Base-by-base conservation (phyloP, 2,113 vertebrate species). In the Oreochromis spilurus region DNA sequence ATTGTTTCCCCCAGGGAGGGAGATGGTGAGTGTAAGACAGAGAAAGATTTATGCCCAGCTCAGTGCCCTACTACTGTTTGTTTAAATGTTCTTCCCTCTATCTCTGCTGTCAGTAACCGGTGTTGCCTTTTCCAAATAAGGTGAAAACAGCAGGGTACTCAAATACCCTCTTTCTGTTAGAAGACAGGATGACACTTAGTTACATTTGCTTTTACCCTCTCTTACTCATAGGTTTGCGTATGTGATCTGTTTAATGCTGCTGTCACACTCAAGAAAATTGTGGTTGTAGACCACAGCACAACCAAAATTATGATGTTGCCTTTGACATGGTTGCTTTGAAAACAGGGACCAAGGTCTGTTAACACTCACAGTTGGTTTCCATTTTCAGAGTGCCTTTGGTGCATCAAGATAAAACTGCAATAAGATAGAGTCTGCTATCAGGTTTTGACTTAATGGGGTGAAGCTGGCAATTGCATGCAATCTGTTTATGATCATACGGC, bases 61-160 rank as follows among this genome's bases (percentile, higher is more conserved):
- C 50, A 83, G 87, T 77, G 67, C 70, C 77, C 82, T 14, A 40
- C 60, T 84, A 81, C 82, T 87, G 88, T 90, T 89, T 92, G 82
- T 90, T 90, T 84, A 84, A 81, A 87, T 79, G 29, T 84, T 26
- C 40, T 84, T 72, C 60, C 3, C 54, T 53, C 50, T 79, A 29
- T 86, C 81, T 75, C 72, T 16, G 24, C 2, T 88, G 82, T 79
- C 52, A 65, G 43, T 70, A 75, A 83, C 67, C 40, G 13, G 7
- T 36, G 45, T 75, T 81, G 72, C 19, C 17, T 91, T 79, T 81
- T 86, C n/a, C 67, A 85, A 81, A 87, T 90, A 75, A 82, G 79
- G 62, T 67, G 67, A 77, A 75, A 78, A 31, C 3, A 6, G 17
- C 31, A 6, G 21, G 43, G 19, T 19, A 55, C 55, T 55, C 26